phyloP scores from a whole-genome alignment of 2,113 vertebrate species.

The Dendrocopos noguchii region DNA sequence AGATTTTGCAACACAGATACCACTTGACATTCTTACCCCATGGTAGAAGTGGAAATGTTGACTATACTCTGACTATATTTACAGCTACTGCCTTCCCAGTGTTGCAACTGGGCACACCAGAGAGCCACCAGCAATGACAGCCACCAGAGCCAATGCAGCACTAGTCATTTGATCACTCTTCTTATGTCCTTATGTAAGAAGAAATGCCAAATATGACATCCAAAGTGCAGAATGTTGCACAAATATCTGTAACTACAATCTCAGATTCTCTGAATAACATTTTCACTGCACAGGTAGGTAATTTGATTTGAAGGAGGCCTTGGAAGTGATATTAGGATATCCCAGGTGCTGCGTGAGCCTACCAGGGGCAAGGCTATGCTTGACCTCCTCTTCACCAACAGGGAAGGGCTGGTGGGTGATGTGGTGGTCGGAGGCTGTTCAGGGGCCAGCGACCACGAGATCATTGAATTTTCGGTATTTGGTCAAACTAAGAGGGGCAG shows the following conservation, averaged over 20 bases:
- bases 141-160: background rate
- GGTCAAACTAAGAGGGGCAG: too few species aligned
- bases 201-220: background rate
- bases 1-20: background rate
- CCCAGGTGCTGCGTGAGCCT: too few species aligned
- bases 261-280: background rate
- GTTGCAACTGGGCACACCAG: accelerated
- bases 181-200: background rate
- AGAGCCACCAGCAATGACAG: too few species aligned
- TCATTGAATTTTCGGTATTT: too few species aligned
- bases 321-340: background rate
- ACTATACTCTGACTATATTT: background rate
- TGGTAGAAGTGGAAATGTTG: background rate
- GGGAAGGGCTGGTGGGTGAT: too few species aligned
- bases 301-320: background rate
- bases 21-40: background rate
- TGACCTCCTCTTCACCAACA: too few species aligned
- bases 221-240: background rate
- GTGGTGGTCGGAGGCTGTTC: too few species aligned
- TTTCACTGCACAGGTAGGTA: background rate
- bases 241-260: background rate
- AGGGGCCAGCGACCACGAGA: too few species aligned
- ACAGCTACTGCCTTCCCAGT: background rate
- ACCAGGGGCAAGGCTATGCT: too few species aligned
- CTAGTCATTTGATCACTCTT: accelerated